Evolutionary conservation across 1,140 invertebrate species (phyloP), one percentile per base, ranked within the genome.

Genomic region (Micrasema longulum): DNA sequence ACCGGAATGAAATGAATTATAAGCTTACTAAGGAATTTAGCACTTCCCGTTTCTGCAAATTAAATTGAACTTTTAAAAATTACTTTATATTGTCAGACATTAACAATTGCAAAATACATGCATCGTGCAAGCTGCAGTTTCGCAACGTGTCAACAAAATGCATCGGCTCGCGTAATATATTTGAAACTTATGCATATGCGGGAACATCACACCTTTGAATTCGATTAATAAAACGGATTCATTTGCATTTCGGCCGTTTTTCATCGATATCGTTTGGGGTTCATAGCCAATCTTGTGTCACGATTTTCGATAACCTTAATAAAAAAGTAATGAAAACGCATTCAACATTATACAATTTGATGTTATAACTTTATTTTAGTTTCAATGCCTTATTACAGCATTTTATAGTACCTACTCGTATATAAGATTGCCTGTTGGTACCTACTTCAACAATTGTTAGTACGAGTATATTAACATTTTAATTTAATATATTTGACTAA

Each of bases 101-200:
- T 38, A 16, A 45, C 43, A 20, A 38, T 64, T 64, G 45, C 20
- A 1, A n/a, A 64, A 64, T 43, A 35, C 22, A 20, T 48, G 23
- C 16, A n/a, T 4, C 43, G 6, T 23, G 52, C 65, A 68, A 68
- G 65, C 65, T 68, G 65, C 65, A 55, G 38, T 66, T 22, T 50
- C 10, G 38, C 52, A 35, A 68, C 22, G 31, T 53, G 65, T 53
- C 50, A 68, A 20, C 65, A 41, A 14, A 68, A 38, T 36, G 60
- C 48, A 66, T 68, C 41, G 20, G 50, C 14, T 53, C 9, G 65
- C 31, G 65, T 68, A 68, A 68, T 68, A 55, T 52, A 68, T 68
- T 50, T 55, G 63, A 66, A 35, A 45, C 70, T 50, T 74, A 74
- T 74, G 73, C 73, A 74, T 71, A 74, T 74, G 20, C 36, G 31